Evolutionary conservation across 1,140 invertebrate genomes (phyloP).

Genomic region (Drosophila ambigua): DNA sequence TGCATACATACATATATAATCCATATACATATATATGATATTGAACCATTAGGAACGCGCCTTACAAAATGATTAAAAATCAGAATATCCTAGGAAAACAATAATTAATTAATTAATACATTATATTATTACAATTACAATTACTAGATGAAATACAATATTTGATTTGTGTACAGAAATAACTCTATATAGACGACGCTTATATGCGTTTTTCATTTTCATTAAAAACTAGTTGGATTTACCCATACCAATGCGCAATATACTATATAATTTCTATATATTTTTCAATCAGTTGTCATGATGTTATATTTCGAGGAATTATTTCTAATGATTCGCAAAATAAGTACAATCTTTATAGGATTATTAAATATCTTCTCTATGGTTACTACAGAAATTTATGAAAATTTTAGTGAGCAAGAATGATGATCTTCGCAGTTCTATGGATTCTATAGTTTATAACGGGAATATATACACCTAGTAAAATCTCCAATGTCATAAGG

Average conservation of each 20-base stretch:
- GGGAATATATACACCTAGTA: too few species aligned
- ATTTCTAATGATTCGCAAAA: too few species aligned
- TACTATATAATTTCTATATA: slow-evolving; percentile 3
- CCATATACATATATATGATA: slow-evolving; percentile 8
- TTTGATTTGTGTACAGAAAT: slow-evolving; percentile 52
- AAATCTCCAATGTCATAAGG: too few species aligned
- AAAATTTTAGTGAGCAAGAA: too few species aligned
- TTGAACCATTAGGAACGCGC: slow-evolving; percentile 66
- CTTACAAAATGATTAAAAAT: slow-evolving; percentile 32
- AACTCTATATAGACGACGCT: slow-evolving; percentile 4
- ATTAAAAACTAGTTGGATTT: slow-evolving; percentile 37
- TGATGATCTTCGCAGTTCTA: too few species aligned
- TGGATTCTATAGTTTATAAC: too few species aligned
- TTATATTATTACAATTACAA: slow-evolving; percentile 35
- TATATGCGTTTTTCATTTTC: slow-evolving; percentile 16
- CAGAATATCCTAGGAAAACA: slow-evolving; percentile 5
- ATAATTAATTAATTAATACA: slow-evolving; percentile 27
- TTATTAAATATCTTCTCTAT: too few species aligned
- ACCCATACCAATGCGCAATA: slow-evolving; percentile 17
- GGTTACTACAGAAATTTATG: too few species aligned
- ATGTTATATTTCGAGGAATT: too few species aligned
- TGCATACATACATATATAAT: slow-evolving; percentile 1
- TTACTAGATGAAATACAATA: slow-evolving; percentile 24
- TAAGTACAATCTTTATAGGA: too few species aligned
- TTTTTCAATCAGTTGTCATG: too few species aligned